phyloP scores from a whole-genome alignment of 92 coral and sea anemone genomes.

The Phenganax marumi region DNA sequence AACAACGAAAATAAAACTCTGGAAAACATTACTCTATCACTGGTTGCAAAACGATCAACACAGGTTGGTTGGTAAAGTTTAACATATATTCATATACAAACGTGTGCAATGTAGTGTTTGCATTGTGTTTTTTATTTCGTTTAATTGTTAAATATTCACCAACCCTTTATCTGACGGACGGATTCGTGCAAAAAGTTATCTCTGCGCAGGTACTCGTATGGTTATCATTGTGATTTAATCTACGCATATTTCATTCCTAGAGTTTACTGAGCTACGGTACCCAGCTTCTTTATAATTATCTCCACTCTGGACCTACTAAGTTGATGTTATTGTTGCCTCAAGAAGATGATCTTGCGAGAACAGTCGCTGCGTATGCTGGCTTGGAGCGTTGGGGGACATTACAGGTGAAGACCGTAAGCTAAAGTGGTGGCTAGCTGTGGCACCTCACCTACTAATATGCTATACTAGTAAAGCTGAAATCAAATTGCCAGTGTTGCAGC shows the following conservation, averaged over 20 bases:
- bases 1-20: conserved; percentile 59
- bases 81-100: too few species aligned
- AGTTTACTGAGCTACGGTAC: conserved; percentile 39
- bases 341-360: conserved; percentile 63
- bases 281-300: conserved; percentile 54
- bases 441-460: too few species aligned
- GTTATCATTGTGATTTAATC: too few species aligned
- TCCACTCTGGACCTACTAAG: conserved; percentile 67
- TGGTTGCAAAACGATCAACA: conserved; percentile 67
- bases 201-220: too few species aligned
- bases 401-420: conserved; percentile 53
- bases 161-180: too few species aligned
- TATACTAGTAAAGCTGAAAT: too few species aligned
- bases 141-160: too few species aligned
- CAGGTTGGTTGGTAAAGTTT: conserved; percentile 45
- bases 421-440: too few species aligned
- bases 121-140: too few species aligned
- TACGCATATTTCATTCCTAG: background rate
- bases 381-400: conserved; percentile 63
- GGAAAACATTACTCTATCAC: conserved; percentile 60
- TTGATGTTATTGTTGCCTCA: conserved; percentile 83
- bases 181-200: too few species aligned
- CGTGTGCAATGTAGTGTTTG: too few species aligned
- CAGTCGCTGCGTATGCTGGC: conserved; percentile 80
- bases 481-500: too few species aligned